Conservation (phyloP, 2,888 invertebrate genomes). For the Crossocerus cetratus region DNA sequence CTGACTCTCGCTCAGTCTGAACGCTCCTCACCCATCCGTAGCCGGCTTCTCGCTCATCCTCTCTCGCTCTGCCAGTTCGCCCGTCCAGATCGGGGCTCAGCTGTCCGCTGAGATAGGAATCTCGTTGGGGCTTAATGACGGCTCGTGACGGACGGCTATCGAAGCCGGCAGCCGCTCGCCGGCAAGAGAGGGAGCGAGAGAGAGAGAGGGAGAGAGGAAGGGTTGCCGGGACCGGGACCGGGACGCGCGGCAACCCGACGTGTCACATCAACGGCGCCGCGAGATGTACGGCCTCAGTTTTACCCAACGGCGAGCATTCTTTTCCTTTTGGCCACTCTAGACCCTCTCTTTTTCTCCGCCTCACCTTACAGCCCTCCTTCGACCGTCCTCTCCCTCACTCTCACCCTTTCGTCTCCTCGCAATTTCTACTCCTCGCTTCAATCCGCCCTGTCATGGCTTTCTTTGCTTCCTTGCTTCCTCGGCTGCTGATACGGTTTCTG, state of each 20-base stretch:
- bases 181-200: conserved; percentile 31
- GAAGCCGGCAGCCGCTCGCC: conserved; percentile 57
- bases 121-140: conserved; percentile 73
- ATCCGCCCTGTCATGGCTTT: background rate
- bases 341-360: conserved; percentile 1
- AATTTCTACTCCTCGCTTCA: conserved; percentile 3
- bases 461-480: background rate
- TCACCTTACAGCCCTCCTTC: background rate
- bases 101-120: conserved; percentile 71
- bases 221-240: conserved; percentile 34
- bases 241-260: conserved; percentile 50
- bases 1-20: conserved; percentile 1
- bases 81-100: conserved; percentile 63
- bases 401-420: conserved; percentile 14
- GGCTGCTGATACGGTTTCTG: background rate
- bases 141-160: conserved; percentile 70
- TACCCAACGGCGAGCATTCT: conserved; percentile 60
- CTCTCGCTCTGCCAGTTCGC: conserved; percentile 30
- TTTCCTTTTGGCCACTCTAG: conserved; percentile 61
- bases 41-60: background rate
- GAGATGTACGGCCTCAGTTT: conserved; percentile 71
- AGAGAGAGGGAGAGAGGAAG: conserved; percentile 32
- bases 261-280: conserved; percentile 73
- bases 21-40: conserved; percentile 25
- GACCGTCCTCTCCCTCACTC: background rate